Evolutionary conservation across 2,797 vertebrate genomes (phyloP).

Genomic region (Helarctos malayanus): DNA sequence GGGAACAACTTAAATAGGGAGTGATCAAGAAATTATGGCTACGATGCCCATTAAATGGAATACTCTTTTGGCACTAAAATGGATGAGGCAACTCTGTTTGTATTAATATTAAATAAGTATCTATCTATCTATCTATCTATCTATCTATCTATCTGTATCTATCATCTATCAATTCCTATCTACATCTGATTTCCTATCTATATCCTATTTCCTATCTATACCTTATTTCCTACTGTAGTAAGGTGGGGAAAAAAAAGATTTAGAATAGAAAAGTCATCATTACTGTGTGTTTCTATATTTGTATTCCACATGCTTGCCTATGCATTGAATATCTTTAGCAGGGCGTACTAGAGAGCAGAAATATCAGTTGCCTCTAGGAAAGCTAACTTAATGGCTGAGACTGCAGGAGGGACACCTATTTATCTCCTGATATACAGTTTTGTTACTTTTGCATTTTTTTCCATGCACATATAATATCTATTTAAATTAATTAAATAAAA

Average conservation of each 20-base stretch:
- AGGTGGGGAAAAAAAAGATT: not conserved
- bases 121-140: not conserved
- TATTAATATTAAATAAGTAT: not conserved
- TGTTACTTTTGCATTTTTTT: not conserved
- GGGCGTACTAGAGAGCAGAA: not conserved
- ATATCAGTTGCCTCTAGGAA: not conserved
- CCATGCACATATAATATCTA: not conserved
- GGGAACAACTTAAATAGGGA: not conserved
- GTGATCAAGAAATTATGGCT: constrained; percentile 18
- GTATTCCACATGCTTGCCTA: not conserved
- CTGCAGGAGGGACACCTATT: not conserved
- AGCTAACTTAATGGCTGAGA: not conserved
- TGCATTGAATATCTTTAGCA: not conserved
- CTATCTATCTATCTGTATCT: not conserved
- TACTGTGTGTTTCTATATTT: not conserved
- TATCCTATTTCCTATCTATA: not conserved
- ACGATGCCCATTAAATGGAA: not conserved
- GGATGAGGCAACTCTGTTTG: not conserved
- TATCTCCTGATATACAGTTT: not conserved
- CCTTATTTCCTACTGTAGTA: not conserved
- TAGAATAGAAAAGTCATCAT: not conserved
- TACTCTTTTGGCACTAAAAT: not conserved
- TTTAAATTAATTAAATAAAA: constrained; percentile 43
- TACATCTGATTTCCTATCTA: not conserved
- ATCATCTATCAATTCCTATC: not conserved